phyloP scores from a whole-genome alignment of 2,113 vertebrate species.

The Sminthopsis crassicaudata region DNA sequence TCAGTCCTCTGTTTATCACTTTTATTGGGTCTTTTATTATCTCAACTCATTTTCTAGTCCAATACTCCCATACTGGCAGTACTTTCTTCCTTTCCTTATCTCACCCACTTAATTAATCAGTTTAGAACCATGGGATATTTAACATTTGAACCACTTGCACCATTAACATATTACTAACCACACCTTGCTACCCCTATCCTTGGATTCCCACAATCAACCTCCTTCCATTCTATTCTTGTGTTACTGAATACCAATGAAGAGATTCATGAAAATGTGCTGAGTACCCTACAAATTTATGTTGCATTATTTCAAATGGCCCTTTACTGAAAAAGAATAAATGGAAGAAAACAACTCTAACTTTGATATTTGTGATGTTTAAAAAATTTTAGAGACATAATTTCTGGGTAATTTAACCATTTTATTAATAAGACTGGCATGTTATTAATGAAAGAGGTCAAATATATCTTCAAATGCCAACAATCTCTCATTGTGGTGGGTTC shows the following conservation, averaged over 20 bases:
- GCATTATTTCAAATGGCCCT: background rate
- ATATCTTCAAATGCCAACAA: background rate
- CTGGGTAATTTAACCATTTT: background rate
- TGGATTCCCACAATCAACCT: background rate
- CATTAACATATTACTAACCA: background rate
- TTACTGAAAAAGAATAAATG: background rate
- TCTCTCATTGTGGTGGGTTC: background rate
- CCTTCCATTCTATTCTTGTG: background rate
- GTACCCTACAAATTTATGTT: background rate
- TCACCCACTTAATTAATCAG: background rate
- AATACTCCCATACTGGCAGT: background rate
- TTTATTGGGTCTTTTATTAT: background rate
- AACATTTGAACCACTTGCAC: background rate
- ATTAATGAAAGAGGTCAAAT: background rate
- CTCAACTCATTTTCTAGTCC: background rate
- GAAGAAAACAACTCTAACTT: background rate
- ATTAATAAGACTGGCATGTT: background rate
- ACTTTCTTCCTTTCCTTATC: background rate
- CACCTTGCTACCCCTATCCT: background rate
- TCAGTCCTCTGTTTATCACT: background rate
- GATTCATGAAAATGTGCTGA: background rate
- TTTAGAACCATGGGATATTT: background rate
- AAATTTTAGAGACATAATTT: background rate
- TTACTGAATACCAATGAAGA: background rate
- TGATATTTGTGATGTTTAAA: background rate